Base-by-base conservation (phyloP, 2,113 vertebrate species). In the Hemibagrus wyckioides region DNA sequence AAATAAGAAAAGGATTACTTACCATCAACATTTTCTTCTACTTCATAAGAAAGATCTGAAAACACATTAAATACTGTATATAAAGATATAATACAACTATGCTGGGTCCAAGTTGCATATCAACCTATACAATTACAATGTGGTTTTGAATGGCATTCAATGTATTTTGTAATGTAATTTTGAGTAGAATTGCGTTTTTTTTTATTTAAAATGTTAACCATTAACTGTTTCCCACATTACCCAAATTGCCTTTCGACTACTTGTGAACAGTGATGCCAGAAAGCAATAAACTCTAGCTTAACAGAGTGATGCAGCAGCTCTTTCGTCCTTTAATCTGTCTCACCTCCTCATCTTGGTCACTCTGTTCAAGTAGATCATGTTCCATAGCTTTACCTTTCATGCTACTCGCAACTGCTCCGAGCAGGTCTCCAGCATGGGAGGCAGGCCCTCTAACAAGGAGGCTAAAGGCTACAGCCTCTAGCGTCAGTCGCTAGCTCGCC, bases 1-100 rank as follows among this genome's bases (percentile, higher is more conserved):
- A 39, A 50, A 28, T 48, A 33, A 56, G 23, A 73, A 61, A 59
- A 36, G 41, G n/a, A 67, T 39, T 85, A 87, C 95, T 95, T 95
- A 99, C 98, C 96, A 88, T 93, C 61, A 90, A 97, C 59, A 6
- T 92, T 93, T 89, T 93, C 96, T 85, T 97, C 94, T 89, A 98
- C 94, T 82, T 94, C 94, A 82, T 94, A 92, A 86, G 94, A 91
- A 67, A 99, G 91, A 67, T 92, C 98, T 99, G 89, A 86, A 94
- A 93, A 76, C 91, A 39, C 90, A 90, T 36, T 8, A 1, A 80
- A 61, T 30, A 63, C 1, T n/a, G n/a, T 52, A 41, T n/a, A 28
- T 19, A 33, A 63, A 36, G 0, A 63, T 23, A 39, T 56, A 69
- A n/a, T 6, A 21, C 23, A 82, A 23, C 1, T 36, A n/a, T 76